These are phyloP conservation scores for Phainopepla nitens DNA, from an alignment of 2,113 vertebrate genomes.

Conservation along the genomic window DNA sequence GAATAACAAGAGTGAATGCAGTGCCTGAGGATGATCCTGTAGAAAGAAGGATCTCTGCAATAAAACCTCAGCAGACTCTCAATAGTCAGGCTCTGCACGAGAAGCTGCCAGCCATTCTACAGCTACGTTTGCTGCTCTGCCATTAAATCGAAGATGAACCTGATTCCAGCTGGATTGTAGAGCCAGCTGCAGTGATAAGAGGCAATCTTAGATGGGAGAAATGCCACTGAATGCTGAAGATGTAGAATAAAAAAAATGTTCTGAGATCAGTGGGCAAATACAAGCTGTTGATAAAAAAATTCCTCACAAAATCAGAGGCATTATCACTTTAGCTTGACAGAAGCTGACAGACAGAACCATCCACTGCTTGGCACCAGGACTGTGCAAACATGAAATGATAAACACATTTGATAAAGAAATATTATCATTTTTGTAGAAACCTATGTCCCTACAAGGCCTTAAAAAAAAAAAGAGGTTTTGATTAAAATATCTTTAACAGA, in stretches of 20 bases:
- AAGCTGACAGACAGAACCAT: background rate
- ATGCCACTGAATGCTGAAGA: background rate
- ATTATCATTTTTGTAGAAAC: background rate
- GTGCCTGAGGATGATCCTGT: background rate
- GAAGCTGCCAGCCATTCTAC: background rate
- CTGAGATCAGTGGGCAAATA: background rate
- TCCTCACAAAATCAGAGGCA: background rate
- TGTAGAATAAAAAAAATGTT: background rate
- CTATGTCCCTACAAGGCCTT: background rate
- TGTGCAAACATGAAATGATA: background rate
- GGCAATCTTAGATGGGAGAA: background rate
- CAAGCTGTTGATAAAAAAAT: background rate
- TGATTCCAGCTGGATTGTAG: background rate
- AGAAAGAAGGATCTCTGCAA: background rate
- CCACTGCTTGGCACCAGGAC: background rate
- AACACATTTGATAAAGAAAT: background rate
- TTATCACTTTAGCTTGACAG: background rate
- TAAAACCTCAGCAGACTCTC: background rate
- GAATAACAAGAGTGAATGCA: background rate
- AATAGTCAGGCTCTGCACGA: background rate
- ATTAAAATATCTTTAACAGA: background rate
- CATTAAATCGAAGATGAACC: background rate
- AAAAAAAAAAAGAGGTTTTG: background rate
- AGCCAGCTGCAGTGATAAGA: background rate
- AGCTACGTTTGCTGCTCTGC: background rate